phyloP scores from a whole-genome alignment of 1,140 invertebrate genomes.

The Pissodes strobi region DNA sequence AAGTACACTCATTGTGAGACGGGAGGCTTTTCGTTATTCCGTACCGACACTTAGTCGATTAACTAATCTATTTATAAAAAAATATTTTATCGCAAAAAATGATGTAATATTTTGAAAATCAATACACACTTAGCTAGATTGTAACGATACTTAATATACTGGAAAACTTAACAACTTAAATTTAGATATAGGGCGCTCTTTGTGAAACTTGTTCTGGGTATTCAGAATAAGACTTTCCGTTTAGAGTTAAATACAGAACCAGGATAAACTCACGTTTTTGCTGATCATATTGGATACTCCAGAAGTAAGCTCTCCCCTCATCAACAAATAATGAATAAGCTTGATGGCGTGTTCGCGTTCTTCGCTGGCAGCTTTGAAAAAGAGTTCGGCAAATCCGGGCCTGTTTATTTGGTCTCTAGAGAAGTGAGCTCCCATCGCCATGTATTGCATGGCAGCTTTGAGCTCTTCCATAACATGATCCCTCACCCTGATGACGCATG shows the following conservation, averaged over 20 bases:
- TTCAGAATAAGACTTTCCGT: too few species aligned
- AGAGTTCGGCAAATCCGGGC: constrained; percentile 87
- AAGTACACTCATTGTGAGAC: too few species aligned
- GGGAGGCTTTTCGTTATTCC: too few species aligned
- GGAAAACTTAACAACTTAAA: background rate
- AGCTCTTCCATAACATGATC: constrained; percentile 78
- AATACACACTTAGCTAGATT: too few species aligned
- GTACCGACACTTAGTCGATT: too few species aligned
- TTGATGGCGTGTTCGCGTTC: constrained; percentile 90
- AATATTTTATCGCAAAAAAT: too few species aligned
- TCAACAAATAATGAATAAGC: constrained; percentile 86
- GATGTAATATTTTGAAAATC: too few species aligned
- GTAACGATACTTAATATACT: too few species aligned
- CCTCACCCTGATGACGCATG: constrained; percentile 66
- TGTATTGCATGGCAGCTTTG: constrained; percentile 76
- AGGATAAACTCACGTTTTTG: constrained; percentile 68
- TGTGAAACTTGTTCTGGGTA: background rate
- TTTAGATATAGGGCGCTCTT: constrained; percentile 1
- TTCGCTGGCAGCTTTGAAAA: constrained; percentile 83
- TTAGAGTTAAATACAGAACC: too few species aligned
- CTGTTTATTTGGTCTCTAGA: constrained; percentile 76
- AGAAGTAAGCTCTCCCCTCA: constrained; percentile 78
- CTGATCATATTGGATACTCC: constrained; percentile 68
- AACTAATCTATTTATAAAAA: too few species aligned
- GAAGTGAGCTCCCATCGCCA: constrained; percentile 88